Evolutionary conservation across 2,113 vertebrate species (phyloP).

Genomic region (human): DNA sequence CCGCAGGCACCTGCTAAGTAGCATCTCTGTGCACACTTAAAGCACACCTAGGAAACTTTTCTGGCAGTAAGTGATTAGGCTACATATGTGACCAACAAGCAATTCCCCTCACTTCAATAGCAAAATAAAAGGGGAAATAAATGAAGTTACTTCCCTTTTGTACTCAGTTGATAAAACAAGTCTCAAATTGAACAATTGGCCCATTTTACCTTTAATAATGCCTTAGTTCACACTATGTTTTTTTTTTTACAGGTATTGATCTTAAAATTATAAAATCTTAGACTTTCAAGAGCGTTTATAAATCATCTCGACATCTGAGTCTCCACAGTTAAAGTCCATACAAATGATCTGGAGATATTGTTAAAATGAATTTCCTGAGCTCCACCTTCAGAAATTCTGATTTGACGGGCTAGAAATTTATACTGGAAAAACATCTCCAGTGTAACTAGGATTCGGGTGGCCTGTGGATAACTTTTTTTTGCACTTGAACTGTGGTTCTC

Average conservation of each 20-base stretch:
- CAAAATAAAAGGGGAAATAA: background rate
- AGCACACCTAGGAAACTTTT: background rate
- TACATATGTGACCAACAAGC: background rate
- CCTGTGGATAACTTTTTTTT: background rate
- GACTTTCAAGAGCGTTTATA: background rate
- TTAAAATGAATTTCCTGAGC: background rate
- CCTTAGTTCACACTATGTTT: background rate
- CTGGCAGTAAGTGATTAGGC: background rate
- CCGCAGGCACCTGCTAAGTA: background rate
- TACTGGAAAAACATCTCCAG: background rate
- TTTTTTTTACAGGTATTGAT: background rate
- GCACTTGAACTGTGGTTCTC: background rate
- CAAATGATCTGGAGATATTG: background rate
- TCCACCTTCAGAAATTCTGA: background rate
- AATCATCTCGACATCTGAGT: background rate
- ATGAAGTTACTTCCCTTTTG: background rate
- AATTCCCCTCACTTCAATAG: background rate
- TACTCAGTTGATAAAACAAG: background rate
- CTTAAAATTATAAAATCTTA: conserved; percentile 9
- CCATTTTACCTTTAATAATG: background rate
- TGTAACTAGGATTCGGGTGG: background rate
- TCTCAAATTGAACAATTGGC: background rate
- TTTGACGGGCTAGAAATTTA: background rate
- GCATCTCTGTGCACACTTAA: background rate
- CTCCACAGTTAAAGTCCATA: background rate